A percentile compares a stretch with the other conserved stretches of the same genome.
Evolutionary conservation across 2,113 vertebrate genomes (phyloP).

Genomic region (Albula glossodonta): DNA sequence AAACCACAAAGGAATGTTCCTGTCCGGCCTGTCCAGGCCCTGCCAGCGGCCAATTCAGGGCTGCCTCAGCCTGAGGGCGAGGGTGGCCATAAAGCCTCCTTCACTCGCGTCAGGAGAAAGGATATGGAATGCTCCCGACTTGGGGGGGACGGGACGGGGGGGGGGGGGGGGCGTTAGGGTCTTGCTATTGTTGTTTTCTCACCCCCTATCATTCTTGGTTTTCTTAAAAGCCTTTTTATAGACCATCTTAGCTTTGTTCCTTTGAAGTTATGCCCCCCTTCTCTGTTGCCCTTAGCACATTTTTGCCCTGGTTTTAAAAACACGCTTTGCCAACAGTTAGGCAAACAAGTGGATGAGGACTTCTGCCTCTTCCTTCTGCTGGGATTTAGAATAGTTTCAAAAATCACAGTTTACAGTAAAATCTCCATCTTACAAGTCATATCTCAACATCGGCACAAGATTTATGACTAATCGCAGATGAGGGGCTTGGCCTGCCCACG

Average conservation of each 20-base stretch:
- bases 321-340: neutral
- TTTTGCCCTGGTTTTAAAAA: neutral
- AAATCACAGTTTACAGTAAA: too few species aligned
- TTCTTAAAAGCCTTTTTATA: neutral
- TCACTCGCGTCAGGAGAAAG: neutral
- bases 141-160: too few species aligned
- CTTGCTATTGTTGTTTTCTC: neutral
- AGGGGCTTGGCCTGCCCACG: neutral
- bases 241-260: neutral
- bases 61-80: neutral
- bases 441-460: neutral
- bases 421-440: neutral
- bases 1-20: neutral
- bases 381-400: too few species aligned
- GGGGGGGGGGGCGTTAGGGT: too few species aligned
- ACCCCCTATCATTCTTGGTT: neutral
- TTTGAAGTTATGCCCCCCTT: neutral
- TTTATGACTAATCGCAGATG: neutral
- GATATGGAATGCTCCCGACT: neutral
- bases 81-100: neutral
- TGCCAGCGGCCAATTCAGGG: neutral
- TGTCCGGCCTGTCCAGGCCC: neutral
- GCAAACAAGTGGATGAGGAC: neutral
- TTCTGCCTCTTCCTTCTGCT: neutral
- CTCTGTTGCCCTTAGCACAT: neutral